Evolutionary conservation across 2,888 invertebrate genomes (phyloP).

Genomic region (Drosophila meridiana): DNA sequence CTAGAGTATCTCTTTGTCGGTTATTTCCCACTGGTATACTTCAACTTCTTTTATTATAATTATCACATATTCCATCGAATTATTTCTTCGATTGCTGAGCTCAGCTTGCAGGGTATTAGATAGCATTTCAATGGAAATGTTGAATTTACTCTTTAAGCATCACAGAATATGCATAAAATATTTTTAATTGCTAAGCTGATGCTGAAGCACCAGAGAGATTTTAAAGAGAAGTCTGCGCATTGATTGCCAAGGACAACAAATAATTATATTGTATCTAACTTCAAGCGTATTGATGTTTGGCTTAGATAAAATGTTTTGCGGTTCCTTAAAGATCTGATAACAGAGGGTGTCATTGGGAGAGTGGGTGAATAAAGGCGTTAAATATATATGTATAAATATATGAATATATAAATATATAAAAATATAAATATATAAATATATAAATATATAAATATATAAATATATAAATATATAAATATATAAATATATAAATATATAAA

Average conservation of each 20-base stretch:
- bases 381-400: background rate
- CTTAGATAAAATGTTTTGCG: too few relatives aligned
- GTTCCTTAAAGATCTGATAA: background rate
- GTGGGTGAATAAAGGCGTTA: background rate
- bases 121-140: background rate
- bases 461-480: background rate
- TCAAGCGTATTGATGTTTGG: background rate
- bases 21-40: fast-evolving
- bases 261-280: background rate
- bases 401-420: background rate
- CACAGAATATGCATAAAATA: background rate
- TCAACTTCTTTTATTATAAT: background rate
- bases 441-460: background rate
- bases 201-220: background rate
- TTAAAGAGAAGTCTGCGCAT: background rate
- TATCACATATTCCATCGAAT: background rate
- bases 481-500: too few relatives aligned
- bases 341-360: background rate
- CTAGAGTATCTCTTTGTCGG: background rate
- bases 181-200: constrained; percentile 51
- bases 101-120: background rate
- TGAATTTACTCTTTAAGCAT: background rate
- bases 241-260: constrained; percentile 23
- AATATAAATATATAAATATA: background rate
- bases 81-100: background rate